Evolutionary conservation across 2,888 invertebrate species (phyloP).

Genomic region (Chrysolina americana): DNA sequence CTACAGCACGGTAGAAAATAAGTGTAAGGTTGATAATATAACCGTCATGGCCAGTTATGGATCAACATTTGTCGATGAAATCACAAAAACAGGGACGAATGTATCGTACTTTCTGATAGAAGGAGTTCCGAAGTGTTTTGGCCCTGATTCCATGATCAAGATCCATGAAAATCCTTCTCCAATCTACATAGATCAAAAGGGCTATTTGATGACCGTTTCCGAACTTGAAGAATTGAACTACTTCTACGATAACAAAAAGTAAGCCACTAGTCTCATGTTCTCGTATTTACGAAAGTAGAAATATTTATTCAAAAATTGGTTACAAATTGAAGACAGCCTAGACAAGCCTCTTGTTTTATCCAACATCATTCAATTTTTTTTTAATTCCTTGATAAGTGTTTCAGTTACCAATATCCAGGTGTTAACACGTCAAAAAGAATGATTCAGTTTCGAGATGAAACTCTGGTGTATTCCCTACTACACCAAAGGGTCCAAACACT

Average conservation of each 20-base stretch:
- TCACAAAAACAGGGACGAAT: background rate
- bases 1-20: slow-evolving; percentile 36
- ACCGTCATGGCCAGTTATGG: slow-evolving; percentile 23
- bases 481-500: too few species aligned
- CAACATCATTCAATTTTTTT: too few species aligned
- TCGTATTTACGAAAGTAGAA: background rate
- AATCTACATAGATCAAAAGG: slow-evolving; percentile 39
- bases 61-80: slow-evolving; percentile 34
- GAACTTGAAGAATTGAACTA: background rate
- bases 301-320: background rate
- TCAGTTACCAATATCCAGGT: too few species aligned
- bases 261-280: slow-evolving; percentile 6
- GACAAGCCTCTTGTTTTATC: too few species aligned
- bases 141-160: slow-evolving; percentile 29
- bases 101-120: slow-evolving; percentile 33
- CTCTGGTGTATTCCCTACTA: too few species aligned
- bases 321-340: too few species aligned
- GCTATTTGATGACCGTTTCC: slow-evolving; percentile 31
- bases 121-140: slow-evolving; percentile 36
- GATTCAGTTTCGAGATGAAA: too few species aligned
- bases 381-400: too few species aligned
- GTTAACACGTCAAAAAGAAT: too few species aligned
- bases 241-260: slow-evolving; percentile 37
- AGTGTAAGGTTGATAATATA: slow-evolving; percentile 25
- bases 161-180: slow-evolving; percentile 20